Evolutionary conservation across 2,888 invertebrate species (phyloP).

Genomic region (Dicyrtoma fusca): DNA sequence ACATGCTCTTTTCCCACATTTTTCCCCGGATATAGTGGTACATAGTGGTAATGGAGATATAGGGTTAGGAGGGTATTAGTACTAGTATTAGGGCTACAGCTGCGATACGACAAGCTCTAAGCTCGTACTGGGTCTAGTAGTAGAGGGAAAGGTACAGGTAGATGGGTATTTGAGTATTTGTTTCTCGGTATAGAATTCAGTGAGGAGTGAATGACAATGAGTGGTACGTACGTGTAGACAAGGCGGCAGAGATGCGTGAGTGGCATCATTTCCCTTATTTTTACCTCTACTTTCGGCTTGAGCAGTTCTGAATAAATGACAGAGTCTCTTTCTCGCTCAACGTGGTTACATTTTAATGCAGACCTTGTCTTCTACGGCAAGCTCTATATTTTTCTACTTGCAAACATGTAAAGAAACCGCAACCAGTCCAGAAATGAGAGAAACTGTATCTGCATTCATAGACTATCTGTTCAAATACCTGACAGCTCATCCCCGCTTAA

Average conservation of each 20-base stretch:
- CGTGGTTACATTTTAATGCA: slow-evolving; percentile 14
- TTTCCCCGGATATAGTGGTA: not conserved
- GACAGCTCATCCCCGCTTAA: too few species aligned
- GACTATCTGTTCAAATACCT: too few species aligned
- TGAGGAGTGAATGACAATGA: slow-evolving; percentile 24
- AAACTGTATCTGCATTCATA: too few species aligned
- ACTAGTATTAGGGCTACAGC: too few species aligned
- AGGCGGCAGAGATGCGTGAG: slow-evolving; percentile 10
- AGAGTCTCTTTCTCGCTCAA: not conserved
- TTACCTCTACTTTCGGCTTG: too few species aligned
- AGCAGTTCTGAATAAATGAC: slow-evolving; percentile 7
- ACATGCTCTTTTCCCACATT: too few species aligned
- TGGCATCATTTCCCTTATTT: slow-evolving; percentile 15
- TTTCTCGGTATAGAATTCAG: slow-evolving; percentile 2
- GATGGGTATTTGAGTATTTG: not conserved
- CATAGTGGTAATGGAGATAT: not conserved
- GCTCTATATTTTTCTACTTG: not conserved
- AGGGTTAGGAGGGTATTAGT: not conserved
- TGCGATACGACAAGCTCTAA: too few species aligned
- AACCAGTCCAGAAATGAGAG: not conserved
- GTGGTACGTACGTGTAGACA: slow-evolving; percentile 4
- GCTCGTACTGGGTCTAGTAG: too few species aligned
- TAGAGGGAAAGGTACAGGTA: not conserved
- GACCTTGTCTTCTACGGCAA: not conserved
- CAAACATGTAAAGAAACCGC: not conserved